phyloP scores from a whole-genome alignment of 2,888 invertebrate genomes.

The Chirona hameri region DNA sequence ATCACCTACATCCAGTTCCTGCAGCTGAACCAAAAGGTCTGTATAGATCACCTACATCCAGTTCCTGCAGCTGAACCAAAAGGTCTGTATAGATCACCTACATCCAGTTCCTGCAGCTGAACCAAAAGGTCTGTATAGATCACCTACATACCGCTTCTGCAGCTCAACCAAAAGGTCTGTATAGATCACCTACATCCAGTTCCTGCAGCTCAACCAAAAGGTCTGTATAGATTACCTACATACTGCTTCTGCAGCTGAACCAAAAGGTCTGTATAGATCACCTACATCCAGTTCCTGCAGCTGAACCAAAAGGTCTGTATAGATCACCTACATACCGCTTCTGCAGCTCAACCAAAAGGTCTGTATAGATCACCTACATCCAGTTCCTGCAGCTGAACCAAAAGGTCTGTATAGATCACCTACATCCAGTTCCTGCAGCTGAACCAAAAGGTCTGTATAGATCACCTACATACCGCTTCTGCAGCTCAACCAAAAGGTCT shows the following conservation, averaged over 20 bases:
- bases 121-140: slow-evolving; percentile 72
- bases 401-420: slow-evolving; percentile 62
- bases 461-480: slow-evolving; percentile 89
- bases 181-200: slow-evolving; percentile 85
- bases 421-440: too few species aligned
- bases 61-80: too few species aligned
- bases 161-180: too few species aligned
- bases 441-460: too few species aligned
- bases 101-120: slow-evolving; percentile 80
- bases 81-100: too few species aligned
- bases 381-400: slow-evolving; percentile 87
- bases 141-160: too few species aligned
- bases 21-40: slow-evolving; percentile 80
- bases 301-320: slow-evolving; percentile 76
- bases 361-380: too few species aligned
- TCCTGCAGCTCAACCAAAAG: slow-evolving; percentile 84
- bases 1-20: slow-evolving; percentile 86
- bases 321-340: too few species aligned
- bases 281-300: slow-evolving; percentile 83
- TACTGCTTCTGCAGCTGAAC: too few species aligned
- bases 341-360: too few species aligned
- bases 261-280: too few species aligned
- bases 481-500: slow-evolving; percentile 80
- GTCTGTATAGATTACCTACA: slow-evolving; percentile 54
- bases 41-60: too few species aligned